Evolutionary conservation across 2,113 vertebrate species (phyloP).

Genomic region (Maccullochella peelii): DNA sequence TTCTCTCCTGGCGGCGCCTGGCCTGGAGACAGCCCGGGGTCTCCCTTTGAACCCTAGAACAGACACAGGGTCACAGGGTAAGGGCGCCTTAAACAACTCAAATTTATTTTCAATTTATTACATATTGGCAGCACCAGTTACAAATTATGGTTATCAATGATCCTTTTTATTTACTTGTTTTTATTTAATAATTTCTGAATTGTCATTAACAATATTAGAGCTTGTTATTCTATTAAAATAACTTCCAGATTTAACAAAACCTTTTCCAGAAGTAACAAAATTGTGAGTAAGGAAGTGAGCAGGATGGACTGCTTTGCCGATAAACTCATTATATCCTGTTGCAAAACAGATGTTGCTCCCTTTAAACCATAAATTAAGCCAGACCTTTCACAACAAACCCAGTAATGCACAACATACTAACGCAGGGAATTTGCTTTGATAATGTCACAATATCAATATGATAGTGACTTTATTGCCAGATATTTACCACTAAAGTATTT

Average conservation of each 20-base stretch:
- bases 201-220: not conserved
- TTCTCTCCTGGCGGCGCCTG: constrained; percentile 89
- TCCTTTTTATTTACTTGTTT: not conserved
- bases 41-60: constrained; percentile 92
- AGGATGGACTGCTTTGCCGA: not conserved
- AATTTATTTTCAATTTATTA: not conserved
- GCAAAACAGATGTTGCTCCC: not conserved
- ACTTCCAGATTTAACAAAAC: not conserved
- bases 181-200: not conserved
- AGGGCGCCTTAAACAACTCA: constrained; percentile 3
- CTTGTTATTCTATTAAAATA: not conserved
- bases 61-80: constrained; percentile 44
- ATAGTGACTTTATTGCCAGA: too few species aligned
- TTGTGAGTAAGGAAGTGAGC: not conserved
- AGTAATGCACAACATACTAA: too few species aligned
- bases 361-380: not conserved
- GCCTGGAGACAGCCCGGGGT: constrained; percentile 92
- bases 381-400: too few species aligned
- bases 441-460: too few species aligned
- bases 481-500: too few species aligned
- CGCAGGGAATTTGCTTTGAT: too few species aligned
- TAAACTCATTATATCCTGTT: not conserved
- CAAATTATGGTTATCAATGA: not conserved
- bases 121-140: not conserved
- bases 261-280: not conserved